Conservation (phyloP, 2,113 vertebrate genomes). For the Tupaia chinensis region DNA sequence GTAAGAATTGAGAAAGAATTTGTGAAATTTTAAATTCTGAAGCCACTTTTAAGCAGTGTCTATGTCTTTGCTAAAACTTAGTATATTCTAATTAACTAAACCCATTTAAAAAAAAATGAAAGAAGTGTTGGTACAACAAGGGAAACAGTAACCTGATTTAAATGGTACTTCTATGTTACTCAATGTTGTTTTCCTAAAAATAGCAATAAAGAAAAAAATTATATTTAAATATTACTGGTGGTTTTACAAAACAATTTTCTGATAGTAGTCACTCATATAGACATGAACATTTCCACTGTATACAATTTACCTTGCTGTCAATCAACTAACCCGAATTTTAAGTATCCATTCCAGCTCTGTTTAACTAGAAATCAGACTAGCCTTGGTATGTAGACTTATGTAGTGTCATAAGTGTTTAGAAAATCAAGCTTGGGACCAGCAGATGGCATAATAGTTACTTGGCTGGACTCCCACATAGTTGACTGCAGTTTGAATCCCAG, state of each 20-base stretch:
- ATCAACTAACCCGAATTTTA: not conserved
- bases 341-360: not conserved
- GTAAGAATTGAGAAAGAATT: not conserved
- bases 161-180: not conserved
- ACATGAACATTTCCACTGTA: slow-evolving; percentile 51
- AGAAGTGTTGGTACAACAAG: slow-evolving; percentile 1
- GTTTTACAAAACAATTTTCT: slow-evolving; percentile 52
- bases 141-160: slow-evolving; percentile 55
- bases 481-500: no score
- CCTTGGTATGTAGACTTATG: not conserved
- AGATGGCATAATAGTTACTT: no score
- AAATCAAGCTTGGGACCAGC: not conserved
- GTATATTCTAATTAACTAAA: slow-evolving; percentile 16
- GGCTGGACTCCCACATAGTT: no score
- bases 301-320: slow-evolving; percentile 34
- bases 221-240: slow-evolving; percentile 59
- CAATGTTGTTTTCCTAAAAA: slow-evolving; percentile 34
- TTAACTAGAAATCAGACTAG: not conserved
- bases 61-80: not conserved
- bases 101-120: not conserved
- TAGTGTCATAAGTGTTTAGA: not conserved
- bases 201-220: slow-evolving; percentile 60
- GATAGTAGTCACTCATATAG: slow-evolving; percentile 24
- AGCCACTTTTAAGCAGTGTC: not conserved
- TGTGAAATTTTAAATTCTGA: slow-evolving; percentile 14